Evolutionary conservation across 2,888 invertebrate species (phyloP).

Genomic region (Thelaira solivaga): DNA sequence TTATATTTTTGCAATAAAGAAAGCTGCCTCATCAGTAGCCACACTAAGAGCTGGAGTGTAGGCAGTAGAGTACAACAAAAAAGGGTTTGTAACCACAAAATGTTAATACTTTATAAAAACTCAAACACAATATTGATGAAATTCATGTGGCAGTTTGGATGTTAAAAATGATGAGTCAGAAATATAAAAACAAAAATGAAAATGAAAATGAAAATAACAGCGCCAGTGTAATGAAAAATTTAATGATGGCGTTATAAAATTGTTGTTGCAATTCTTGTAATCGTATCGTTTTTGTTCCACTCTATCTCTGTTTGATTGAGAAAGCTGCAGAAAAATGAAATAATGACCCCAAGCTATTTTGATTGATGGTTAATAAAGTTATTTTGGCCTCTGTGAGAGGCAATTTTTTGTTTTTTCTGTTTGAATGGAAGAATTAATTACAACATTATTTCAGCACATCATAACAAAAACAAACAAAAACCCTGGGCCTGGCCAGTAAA

Average conservation of each 20-base stretch:
- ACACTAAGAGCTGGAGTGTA: not conserved
- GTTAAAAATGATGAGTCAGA: too few relatives aligned
- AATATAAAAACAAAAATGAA: too few relatives aligned
- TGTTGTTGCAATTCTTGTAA: not conserved
- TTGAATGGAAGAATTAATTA: too few relatives aligned
- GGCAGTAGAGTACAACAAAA: not conserved
- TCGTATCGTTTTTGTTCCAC: too few relatives aligned
- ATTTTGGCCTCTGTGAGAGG: constrained; percentile 13
- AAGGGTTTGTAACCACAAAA: constrained; percentile 46
- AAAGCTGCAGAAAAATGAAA: constrained; percentile 59
- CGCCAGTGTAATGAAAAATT: constrained; percentile 13
- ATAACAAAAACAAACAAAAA: too few relatives aligned
- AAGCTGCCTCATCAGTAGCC: constrained; percentile 15
- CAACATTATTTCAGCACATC: too few relatives aligned
- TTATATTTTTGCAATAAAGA: not conserved
- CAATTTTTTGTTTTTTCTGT: too few relatives aligned
- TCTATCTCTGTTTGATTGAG: not conserved
- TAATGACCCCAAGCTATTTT: constrained; percentile 64
- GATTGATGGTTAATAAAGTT: constrained; percentile 72
- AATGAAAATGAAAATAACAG: too few relatives aligned
- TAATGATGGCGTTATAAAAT: constrained; percentile 27
- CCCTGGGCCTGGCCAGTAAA: too few relatives aligned
- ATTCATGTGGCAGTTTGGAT: too few relatives aligned
- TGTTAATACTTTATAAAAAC: constrained; percentile 44
- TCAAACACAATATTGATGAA: constrained; percentile 29